Base-by-base conservation (phyloP, 2,797 vertebrate species). In the Nannoperca obscura region DNA sequence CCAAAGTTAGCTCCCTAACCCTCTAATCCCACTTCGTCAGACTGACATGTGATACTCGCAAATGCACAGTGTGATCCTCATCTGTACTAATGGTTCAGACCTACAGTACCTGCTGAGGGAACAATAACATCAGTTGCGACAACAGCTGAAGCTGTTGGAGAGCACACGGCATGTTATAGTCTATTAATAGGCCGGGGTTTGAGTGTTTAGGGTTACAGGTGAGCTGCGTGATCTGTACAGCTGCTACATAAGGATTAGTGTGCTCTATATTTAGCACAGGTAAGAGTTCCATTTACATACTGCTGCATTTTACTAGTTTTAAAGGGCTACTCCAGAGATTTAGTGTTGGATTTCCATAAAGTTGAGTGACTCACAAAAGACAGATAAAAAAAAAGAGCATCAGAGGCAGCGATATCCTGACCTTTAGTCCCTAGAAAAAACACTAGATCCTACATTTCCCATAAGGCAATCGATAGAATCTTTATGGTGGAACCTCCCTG, bases 231-330 rank as follows among this genome's bases (percentile, higher is more conserved):
- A 79, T 87, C 75, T 71, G 81, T 69, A 84, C 89, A 91, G 87
- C 91, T 93, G 91, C 88, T 81, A 20, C 67, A 60, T 87, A 65
- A 80, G 84, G 88, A 89, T 94, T 89, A 91, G 59, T 22, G 19
- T 5, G 34, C 50, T 76, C 90, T 92, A 90, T 90, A 81, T 92
- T 88, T 93, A 91, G 82, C 30, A 52, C 68, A 74, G 71, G 78
- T 90, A 79, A 67, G 53, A 77, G 59, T 53, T n/a, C 64, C 50
- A 71, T 67, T 61, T 52, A 76, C 72, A 52, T 63, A 11, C 34
- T 22, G 61, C 59, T 80, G 46, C 38, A 36, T 76, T 61, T 69
- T n/a, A 70, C 9, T 32, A 8, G 49, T 47, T 78, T 54, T 61
- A 38, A 80, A 64, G 44, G 38, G 46, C 3, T 22, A 49, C 42